These are phyloP conservation scores for Palloptera scutellata DNA, from an alignment of 2,888 invertebrate species.

Conservation along the genomic window DNA sequence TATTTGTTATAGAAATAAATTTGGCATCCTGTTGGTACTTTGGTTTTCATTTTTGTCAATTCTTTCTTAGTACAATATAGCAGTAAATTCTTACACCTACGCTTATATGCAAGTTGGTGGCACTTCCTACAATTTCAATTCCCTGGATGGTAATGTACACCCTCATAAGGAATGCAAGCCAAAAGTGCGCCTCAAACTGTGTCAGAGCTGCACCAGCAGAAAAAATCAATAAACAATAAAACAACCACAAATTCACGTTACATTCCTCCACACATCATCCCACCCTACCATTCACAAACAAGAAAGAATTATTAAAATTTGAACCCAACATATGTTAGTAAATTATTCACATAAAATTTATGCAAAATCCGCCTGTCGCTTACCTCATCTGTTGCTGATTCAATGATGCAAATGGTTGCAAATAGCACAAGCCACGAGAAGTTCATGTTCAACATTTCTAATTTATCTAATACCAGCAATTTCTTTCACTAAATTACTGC, in stretches of 20 bases:
- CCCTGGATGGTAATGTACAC: no score
- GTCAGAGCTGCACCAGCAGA: background rate
- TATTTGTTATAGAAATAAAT: background rate
- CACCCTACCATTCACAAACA: no score
- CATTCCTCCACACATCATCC: background rate
- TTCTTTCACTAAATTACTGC: no score
- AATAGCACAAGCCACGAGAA: slow-evolving; percentile 10
- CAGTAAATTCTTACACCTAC: no score
- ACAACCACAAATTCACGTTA: background rate
- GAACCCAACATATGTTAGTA: slow-evolving; percentile 19
- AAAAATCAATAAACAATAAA: background rate
- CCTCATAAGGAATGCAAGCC: no score
- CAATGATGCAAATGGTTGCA: slow-evolving; percentile 40
- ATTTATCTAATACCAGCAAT: no score
- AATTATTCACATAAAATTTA: background rate
- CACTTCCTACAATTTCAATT: no score
- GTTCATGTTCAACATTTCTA: slow-evolving; percentile 6
- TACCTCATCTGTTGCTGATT: slow-evolving; percentile 50
- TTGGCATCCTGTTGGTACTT: background rate
- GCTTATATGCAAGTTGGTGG: no score
- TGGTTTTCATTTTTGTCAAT: no score
- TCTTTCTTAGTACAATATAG: no score
- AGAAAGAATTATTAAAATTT: no score
- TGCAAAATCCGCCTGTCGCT: slow-evolving; percentile 16
- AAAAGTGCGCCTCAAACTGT: background rate